Evolutionary conservation across 2,113 vertebrate genomes (phyloP).

Genomic region (Nothocercus julius): DNA sequence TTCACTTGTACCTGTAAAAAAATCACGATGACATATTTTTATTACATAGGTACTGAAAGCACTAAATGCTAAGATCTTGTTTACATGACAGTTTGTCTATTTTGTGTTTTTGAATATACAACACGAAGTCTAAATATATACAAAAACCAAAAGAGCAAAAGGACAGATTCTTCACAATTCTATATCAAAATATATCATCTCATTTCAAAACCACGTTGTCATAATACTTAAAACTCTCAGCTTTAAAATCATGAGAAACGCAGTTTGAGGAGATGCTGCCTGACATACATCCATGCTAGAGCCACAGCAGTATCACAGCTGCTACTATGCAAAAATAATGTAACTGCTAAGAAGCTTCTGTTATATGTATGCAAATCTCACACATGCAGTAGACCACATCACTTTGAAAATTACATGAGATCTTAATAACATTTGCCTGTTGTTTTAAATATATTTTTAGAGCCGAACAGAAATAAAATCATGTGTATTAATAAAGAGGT

Average conservation of each 20-base stretch:
- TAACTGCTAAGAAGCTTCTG: background rate
- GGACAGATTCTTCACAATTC: conserved; percentile 27
- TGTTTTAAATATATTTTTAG: background rate
- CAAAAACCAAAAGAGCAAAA: conserved; percentile 35
- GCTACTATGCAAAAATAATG: background rate
- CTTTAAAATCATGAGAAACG: background rate
- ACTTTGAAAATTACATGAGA: background rate
- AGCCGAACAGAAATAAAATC: background rate
- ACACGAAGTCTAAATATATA: background rate
- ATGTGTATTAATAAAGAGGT: background rate
- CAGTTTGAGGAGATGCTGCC: background rate
- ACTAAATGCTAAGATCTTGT: conserved; percentile 17
- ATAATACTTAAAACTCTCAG: conserved; percentile 18
- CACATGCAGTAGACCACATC: background rate
- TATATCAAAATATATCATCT: conserved; percentile 55
- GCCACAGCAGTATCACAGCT: background rate
- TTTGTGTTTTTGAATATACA: background rate
- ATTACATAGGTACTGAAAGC: background rate
- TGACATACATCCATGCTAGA: background rate
- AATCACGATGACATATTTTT: background rate
- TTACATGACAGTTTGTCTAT: conserved; percentile 31
- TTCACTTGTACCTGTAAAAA: background rate
- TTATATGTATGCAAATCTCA: background rate
- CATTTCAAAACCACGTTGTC: conserved; percentile 30
- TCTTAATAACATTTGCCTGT: background rate